phyloP scores from a whole-genome alignment of 2,888 invertebrate species.

The Diarsia brunnea region DNA sequence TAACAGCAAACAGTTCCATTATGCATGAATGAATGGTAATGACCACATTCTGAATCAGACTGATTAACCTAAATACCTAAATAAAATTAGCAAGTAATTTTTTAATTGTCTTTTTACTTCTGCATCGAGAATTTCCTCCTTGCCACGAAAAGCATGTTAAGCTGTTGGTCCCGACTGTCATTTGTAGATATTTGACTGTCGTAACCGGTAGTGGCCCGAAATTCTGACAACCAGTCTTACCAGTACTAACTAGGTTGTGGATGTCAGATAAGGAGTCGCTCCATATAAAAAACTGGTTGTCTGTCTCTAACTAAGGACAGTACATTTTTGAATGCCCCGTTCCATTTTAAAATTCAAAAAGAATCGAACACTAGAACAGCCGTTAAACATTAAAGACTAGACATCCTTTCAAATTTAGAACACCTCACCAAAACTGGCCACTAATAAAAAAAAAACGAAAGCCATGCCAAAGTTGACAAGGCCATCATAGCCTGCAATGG shows the following conservation, averaged over 20 bases:
- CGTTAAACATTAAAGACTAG: background rate
- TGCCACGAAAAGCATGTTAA: too few species aligned
- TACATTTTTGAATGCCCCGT: background rate
- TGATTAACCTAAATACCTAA: conserved; percentile 23
- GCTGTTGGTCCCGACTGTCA: too few species aligned
- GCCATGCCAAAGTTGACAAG: conserved; percentile 28
- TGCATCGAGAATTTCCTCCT: background rate
- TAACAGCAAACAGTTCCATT: conserved; percentile 1
- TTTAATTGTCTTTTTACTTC: background rate
- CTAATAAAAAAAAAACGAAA: conserved; percentile 48
- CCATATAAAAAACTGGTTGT: too few species aligned
- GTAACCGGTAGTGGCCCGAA: too few species aligned
- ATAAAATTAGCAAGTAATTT: background rate
- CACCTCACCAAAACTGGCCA: conserved; percentile 22
- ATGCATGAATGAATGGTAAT: conserved; percentile 1
- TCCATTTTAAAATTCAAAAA: background rate
- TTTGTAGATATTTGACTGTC: too few species aligned
- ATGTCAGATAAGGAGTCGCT: too few species aligned
- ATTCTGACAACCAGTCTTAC: too few species aligned
- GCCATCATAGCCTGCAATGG: conserved; percentile 20
- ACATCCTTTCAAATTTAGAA: conserved; percentile 34
- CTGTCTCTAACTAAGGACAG: background rate
- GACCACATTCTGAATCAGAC: conserved; percentile 31
- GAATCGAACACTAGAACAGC: background rate
- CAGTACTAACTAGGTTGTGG: too few species aligned